Evolutionary conservation across 2,797 vertebrate species (phyloP).

Genomic region (Intellagama lesueurii): DNA sequence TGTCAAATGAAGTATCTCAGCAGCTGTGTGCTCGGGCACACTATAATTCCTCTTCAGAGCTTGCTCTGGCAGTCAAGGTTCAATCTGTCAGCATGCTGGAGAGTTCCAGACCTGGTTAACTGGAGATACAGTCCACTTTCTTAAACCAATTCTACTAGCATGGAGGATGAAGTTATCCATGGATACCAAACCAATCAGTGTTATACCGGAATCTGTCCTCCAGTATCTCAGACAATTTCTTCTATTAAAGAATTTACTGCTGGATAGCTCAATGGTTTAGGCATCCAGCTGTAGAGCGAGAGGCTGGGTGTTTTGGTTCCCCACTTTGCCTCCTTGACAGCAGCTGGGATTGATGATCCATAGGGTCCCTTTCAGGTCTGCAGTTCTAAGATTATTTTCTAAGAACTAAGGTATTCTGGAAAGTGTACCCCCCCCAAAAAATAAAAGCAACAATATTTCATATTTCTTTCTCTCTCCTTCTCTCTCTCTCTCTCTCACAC

Average conservation of each 20-base stretch:
- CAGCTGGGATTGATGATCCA: too few species aligned
- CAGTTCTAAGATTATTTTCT: too few species aligned
- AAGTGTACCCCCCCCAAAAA: too few species aligned
- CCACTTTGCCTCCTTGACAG: too few species aligned
- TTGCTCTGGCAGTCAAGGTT: neutral
- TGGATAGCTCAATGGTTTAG: too few species aligned
- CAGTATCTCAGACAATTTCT: neutral
- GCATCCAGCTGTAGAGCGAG: too few species aligned
- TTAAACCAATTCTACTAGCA: neutral
- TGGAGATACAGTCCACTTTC: neutral
- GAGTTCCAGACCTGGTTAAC: neutral
- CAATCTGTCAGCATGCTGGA: neutral
- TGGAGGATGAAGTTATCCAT: neutral
- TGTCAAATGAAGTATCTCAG: constrained; percentile 15
- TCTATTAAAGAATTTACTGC: neutral
- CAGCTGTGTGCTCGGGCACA: neutral
- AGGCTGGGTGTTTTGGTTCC: too few species aligned
- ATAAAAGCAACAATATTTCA: too few species aligned
- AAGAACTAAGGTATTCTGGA: too few species aligned
- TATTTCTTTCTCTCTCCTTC: too few species aligned
- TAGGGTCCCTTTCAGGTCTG: too few species aligned
- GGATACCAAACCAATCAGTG: neutral
- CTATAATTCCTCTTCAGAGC: neutral
- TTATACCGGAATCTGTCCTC: neutral
- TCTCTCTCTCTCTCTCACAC: too few species aligned